Base-by-base conservation (phyloP, 2,888 invertebrate genomes). In the Drosophila rubida region DNA sequence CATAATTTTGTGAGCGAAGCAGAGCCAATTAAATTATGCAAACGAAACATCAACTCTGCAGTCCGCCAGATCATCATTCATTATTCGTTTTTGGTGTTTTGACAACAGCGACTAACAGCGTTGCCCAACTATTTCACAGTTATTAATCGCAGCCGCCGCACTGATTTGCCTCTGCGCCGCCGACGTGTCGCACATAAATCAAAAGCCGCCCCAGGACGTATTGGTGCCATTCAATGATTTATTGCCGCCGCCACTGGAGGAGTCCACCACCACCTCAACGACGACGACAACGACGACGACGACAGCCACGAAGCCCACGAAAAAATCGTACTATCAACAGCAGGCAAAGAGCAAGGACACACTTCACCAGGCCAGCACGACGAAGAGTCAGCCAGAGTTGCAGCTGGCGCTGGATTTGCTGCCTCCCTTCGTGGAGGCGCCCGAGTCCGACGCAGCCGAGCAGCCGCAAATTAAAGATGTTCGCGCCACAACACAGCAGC, bases 141-240 rank as follows among this genome's bases (percentile, higher is more conserved):
- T 90, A 72, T 80, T 89, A 69, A 78, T 90, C 72, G 82, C 86
- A 76, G 77, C 81, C 67, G 81, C 82, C 63, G 72, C 80, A 49
- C 62, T 90, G 72, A 76, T 86, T 50, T 70, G 72, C 60, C 65
- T 81, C n/a, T 65, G 69, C 30, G 60, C 41, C 22, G 84, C 85
- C 68, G 84, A 85, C 69, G 84, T 88, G 39, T 69, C 72, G 22
- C 70, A 87, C 69, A 80, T 90, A 78, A 87, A 87, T 81, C 80
- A 67, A 46, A 64, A 55, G 46, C 32, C 66, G 61, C 64, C 68
- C 69, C 49, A 69, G 67, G 85, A 78, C 60, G 61, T 89, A 68
- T 71, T 73, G 75, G 68, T 81, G 75, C 90, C 90, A 23, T 90
- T 88, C 67, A 90, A 88, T 82, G 91, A 90, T 85, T 86, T 87